Conservation (phyloP, 2,888 invertebrate genomes). For the Nephrotoma guestfalica region DNA sequence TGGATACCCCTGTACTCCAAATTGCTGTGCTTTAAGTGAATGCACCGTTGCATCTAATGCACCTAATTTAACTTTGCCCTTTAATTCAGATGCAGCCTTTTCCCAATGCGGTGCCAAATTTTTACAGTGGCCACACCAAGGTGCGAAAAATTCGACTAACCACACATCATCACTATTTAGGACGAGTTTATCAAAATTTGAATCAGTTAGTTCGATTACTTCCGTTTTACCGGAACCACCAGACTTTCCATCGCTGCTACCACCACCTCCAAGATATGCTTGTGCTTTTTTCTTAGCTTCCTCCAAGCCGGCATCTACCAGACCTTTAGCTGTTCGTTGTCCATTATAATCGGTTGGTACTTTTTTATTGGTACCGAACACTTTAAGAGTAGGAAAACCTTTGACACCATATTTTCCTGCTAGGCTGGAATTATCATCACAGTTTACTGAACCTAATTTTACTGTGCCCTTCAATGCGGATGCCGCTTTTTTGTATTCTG, state of each 20-base stretch:
- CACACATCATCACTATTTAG: slow-evolving; percentile 88
- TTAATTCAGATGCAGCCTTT: slow-evolving; percentile 82
- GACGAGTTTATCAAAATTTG: slow-evolving; percentile 87
- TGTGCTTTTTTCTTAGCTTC: slow-evolving; percentile 63
- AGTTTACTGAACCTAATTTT: slow-evolving; percentile 89
- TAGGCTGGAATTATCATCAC: slow-evolving; percentile 73
- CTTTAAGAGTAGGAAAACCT: slow-evolving; percentile 94
- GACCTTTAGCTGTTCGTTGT: slow-evolving; percentile 66
- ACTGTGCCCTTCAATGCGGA: slow-evolving; percentile 78
- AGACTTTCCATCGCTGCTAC: slow-evolving; percentile 16
- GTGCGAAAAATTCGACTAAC: slow-evolving; percentile 96
- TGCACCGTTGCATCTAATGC: slow-evolving; percentile 94
- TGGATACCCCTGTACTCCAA: slow-evolving; percentile 85
- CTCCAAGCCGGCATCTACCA: slow-evolving; percentile 73
- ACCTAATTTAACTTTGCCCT: slow-evolving; percentile 92
- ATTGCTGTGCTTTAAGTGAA: slow-evolving; percentile 63
- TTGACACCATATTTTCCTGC: slow-evolving; percentile 65
- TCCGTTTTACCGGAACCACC: slow-evolving; percentile 13
- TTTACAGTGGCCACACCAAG: slow-evolving; percentile 96
- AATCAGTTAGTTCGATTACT: slow-evolving; percentile 89
- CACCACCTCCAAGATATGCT: slow-evolving; percentile 46
- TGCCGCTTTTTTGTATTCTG: slow-evolving; percentile 90
- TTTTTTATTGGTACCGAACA: slow-evolving; percentile 74
- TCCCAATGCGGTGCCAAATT: slow-evolving; percentile 94
- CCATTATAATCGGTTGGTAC: slow-evolving; percentile 76